Base-by-base conservation (phyloP, 2,113 vertebrate genomes). In the Prolemur simus region DNA sequence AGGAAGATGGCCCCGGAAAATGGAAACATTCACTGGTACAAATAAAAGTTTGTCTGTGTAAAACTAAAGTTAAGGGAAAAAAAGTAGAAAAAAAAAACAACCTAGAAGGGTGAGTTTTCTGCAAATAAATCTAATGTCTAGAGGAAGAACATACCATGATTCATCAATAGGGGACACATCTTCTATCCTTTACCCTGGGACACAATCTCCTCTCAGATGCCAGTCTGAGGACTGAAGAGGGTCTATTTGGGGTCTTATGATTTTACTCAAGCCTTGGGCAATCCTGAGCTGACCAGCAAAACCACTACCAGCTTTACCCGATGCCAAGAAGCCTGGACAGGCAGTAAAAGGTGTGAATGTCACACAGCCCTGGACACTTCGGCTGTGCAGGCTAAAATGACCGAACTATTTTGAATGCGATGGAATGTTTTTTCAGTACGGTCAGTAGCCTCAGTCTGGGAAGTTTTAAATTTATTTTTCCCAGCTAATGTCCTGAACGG, bases 91-190 rank as follows among this genome's bases (percentile, higher is more conserved):
- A 5, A 25, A 66, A 32, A 92, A n/a, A 5, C 5, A 2, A 9
- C 37, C 11, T 21, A 25, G 34, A 27, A 8, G 15, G 2, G 32
- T 68, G 27, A 25, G 6, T 29, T 74, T 74, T 66, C 63, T 54
- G 39, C 15, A 45, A 39, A 17, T 25, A 25, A 69, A 27, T 29
- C 6, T 9, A 11, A 17, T 29, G 2, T 10, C 21, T 54, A 49
- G 29, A 17, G 3, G 0, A 11, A 14, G 10, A 69, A 5, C 8
- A 23, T 5, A 5, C 2, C 0, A 23, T 0, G 21, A 21, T 12
- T 3, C 1, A 23, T 1, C 10, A 27, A 12, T 2, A 17, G 23
- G 17, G 56, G 7, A 37, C 5, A 13, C 8, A 6, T 6, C 25
- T 32, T 37, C 6, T 6, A 29, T 29, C 6, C 9, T 1, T 60